These are phyloP conservation scores for Achlya flavicornis DNA, from an alignment of 2,888 invertebrate genomes.

Conservation along the genomic window DNA sequence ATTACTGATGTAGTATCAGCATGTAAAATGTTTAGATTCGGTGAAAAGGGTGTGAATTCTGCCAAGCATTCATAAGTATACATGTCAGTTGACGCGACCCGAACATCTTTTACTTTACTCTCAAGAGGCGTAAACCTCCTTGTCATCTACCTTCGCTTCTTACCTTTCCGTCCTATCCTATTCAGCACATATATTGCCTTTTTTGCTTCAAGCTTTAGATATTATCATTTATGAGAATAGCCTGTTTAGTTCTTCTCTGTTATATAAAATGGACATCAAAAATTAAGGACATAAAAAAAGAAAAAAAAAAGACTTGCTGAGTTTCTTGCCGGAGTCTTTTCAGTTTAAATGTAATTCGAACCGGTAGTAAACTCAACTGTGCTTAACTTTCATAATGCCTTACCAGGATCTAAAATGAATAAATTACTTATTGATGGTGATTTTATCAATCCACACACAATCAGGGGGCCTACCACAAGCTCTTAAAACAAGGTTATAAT, in stretches of 20 bases:
- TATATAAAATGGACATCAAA: conserved; percentile 61
- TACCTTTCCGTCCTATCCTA: conserved; percentile 53
- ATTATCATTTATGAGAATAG: not conserved
- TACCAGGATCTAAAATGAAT: too few species aligned
- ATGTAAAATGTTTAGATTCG: conserved; percentile 53
- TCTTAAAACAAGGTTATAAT: too few species aligned
- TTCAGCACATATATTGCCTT: conserved; percentile 15
- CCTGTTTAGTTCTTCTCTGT: conserved; percentile 33
- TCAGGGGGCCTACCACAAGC: too few species aligned
- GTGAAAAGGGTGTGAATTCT: conserved; percentile 57
- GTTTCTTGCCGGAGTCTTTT: too few species aligned
- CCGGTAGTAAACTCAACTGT: too few species aligned
- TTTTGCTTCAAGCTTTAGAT: conserved; percentile 30
- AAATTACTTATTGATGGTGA: too few species aligned
- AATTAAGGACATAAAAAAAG: conserved; percentile 21
- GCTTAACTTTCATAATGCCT: too few species aligned
- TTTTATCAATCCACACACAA: too few species aligned
- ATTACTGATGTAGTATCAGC: conserved; percentile 50
- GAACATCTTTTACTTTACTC: conserved; percentile 71
- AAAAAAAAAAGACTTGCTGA: too few species aligned
- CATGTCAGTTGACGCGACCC: conserved; percentile 69
- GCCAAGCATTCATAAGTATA: conserved; percentile 68
- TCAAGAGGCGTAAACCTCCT: conserved; percentile 64
- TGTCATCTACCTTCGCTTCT: conserved; percentile 64
- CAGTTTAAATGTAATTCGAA: too few species aligned